Conservation (phyloP, 2,888 invertebrate genomes). For the Tenthredo scrophulariae region DNA sequence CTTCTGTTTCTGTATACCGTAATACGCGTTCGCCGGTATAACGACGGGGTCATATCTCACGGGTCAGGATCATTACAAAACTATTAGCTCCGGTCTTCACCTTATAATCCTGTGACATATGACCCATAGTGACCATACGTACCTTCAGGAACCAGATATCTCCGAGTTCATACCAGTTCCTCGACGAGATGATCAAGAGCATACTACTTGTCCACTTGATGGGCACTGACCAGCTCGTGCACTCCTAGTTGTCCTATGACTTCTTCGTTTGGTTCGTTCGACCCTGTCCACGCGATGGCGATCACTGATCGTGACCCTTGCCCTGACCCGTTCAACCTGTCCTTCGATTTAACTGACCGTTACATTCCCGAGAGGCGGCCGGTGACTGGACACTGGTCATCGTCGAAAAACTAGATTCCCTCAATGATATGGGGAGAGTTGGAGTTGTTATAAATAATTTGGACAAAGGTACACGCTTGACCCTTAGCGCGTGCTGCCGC, state of each 20-base stretch:
- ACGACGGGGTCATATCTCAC: slow-evolving; percentile 74
- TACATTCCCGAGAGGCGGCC: slow-evolving; percentile 9
- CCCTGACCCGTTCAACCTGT: slow-evolving; percentile 53
- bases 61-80: slow-evolving; percentile 72
- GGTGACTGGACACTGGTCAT: slow-evolving; percentile 45
- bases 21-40: slow-evolving; percentile 62
- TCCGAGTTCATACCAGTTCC: neutral
- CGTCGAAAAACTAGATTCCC: neutral
- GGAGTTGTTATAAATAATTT: slow-evolving; percentile 50
- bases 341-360: slow-evolving; percentile 46
- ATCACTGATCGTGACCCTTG: slow-evolving; percentile 46
- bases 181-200: slow-evolving; percentile 59
- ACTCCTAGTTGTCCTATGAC: slow-evolving; percentile 35
- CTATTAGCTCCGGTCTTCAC: slow-evolving; percentile 70
- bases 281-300: slow-evolving; percentile 52
- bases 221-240: slow-evolving; percentile 43
- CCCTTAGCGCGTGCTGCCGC: slow-evolving; percentile 66
- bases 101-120: slow-evolving; percentile 70
- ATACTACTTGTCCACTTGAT: slow-evolving; percentile 53
- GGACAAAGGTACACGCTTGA: slow-evolving; percentile 42
- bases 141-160: slow-evolving; percentile 41
- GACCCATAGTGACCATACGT: slow-evolving; percentile 38
- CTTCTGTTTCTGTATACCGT: slow-evolving; percentile 1
- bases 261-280: slow-evolving; percentile 3
- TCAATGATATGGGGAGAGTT: neutral